Conservation (phyloP, 1,140 invertebrate genomes). For the Meloidogyne floridensis region DNA sequence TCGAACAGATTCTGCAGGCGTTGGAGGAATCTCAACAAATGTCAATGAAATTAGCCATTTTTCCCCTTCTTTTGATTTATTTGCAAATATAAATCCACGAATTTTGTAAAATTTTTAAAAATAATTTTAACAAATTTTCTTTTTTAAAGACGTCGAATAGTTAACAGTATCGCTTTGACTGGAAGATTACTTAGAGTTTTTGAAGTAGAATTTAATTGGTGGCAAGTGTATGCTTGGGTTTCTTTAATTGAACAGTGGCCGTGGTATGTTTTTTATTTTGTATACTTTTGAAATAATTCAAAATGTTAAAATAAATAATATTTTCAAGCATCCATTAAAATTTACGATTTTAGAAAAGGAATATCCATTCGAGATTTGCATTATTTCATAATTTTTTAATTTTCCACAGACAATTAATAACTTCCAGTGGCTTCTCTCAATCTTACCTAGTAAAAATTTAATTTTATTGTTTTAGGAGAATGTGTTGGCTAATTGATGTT, state of each 20-base stretch:
- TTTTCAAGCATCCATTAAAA: no score
- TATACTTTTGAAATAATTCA: no score
- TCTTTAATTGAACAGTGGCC: conserved; percentile 99
- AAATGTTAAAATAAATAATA: no score
- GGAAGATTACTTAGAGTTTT: conserved; percentile 93
- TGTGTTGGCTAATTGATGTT: conserved; percentile 88
- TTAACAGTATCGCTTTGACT: conserved; percentile 81
- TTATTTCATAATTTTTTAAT: no score
- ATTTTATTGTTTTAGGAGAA: conserved; percentile 69
- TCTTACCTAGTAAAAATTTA: neutral
- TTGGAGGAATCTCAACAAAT: conserved; percentile 25
- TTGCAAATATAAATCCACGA: conserved; percentile 93
- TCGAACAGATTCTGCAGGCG: conserved; percentile 12
- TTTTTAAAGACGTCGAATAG: conserved; percentile 70
- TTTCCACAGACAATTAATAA: no score
- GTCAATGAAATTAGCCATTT: conserved; percentile 59
- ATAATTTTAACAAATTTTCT: neutral
- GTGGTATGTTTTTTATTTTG: conserved; percentile 68
- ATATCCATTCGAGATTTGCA: no score
- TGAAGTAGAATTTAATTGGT: conserved; percentile 97
- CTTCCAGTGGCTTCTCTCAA: no score
- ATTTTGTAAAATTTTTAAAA: conserved; percentile 76
- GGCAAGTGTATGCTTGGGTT: conserved; percentile 79
- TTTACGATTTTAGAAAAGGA: no score
- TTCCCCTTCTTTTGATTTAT: conserved; percentile 79